Conservation (phyloP, 1,140 invertebrate species). For the Oryctes rhinoceros region DNA sequence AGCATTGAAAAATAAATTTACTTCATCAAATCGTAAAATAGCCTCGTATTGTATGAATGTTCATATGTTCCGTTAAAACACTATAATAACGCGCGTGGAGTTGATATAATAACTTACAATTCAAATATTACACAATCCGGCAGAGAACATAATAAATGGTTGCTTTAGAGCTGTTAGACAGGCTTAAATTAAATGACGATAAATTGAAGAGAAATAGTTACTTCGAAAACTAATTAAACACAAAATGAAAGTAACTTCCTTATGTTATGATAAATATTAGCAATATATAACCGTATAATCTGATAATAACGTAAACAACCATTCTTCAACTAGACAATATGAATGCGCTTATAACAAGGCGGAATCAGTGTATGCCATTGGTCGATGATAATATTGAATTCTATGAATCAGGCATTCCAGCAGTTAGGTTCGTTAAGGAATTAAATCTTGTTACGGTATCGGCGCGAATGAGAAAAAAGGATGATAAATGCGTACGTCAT, state of each 20-base stretch:
- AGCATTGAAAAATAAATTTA: too few relatives aligned
- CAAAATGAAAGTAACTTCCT: conserved; percentile 4
- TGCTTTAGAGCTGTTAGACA: neutral
- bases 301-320: conserved; percentile 1
- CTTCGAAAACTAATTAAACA: neutral
- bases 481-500: neutral
- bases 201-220: conserved; percentile 19
- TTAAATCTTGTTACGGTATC: neutral
- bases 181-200: neutral
- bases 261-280: conserved; percentile 11
- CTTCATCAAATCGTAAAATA: too few relatives aligned
- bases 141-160: too few relatives aligned
- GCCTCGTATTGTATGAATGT: too few relatives aligned
- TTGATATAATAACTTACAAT: too few relatives aligned
- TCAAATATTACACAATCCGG: too few relatives aligned
- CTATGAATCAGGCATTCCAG: conserved; percentile 1
- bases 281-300: conserved; percentile 13
- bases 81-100: too few relatives aligned
- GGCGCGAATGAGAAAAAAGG: neutral
- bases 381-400: neutral
- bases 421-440: conserved; percentile 2
- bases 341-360: neutral
- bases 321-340: conserved; percentile 16
- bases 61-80: too few relatives aligned
- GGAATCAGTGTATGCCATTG: neutral